Evolutionary conservation across 2,797 vertebrate genomes (phyloP), one percentile per base, ranked within the genome.

Genomic region (Coilia nasus): DNA sequence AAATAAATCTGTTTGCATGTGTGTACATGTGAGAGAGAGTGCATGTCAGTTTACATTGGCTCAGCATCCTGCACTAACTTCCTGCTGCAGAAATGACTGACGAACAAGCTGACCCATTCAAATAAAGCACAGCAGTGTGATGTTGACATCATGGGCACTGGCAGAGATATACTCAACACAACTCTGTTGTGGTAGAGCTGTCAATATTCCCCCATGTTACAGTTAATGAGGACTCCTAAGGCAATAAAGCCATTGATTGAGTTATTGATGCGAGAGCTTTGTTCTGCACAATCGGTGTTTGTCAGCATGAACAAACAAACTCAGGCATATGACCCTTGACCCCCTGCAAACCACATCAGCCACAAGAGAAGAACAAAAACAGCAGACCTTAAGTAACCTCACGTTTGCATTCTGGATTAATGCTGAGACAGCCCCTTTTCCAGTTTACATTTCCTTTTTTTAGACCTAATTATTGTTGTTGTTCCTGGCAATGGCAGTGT

Each of bases 281-380:
- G 17, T 17, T 78, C 71, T 78, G 71, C 35, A 78, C 71, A 21
- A 41, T 82, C 15, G 60, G 82, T 17, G 14, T 82, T 31, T 82
- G 82, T 82, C 54, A 35, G 54, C 35, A 44, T 78, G 71, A 31
- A 44, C 35, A 44, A 78, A 41, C 71, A 44, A 78, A 78, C 71
- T 44, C 17, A 41, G 25, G 35, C 35, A 17, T 78, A 44, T n/a
- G 71, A 78, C 71, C 31, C 71, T 10, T 21, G 71, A 78, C 71
- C 71, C 71, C 19, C 5, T 21, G 35, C 71, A 44, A 44, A 78
- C 17, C 17, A 41, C 19, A 6, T 78, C 67, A 75, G 25, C 64
- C 31, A 75, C 15, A 1, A 19, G 71, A 41, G 35, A 78, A 31
- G 71, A 78, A 78, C 10, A 71, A 15, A 41, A 78, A 9, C 25